Percentiles rank a stretch among this genome's conserved stretches.
These are phyloP conservation scores for Stegophylla sp. DNA, from an alignment of 2,888 invertebrate genomes.

Conservation along the genomic window DNA sequence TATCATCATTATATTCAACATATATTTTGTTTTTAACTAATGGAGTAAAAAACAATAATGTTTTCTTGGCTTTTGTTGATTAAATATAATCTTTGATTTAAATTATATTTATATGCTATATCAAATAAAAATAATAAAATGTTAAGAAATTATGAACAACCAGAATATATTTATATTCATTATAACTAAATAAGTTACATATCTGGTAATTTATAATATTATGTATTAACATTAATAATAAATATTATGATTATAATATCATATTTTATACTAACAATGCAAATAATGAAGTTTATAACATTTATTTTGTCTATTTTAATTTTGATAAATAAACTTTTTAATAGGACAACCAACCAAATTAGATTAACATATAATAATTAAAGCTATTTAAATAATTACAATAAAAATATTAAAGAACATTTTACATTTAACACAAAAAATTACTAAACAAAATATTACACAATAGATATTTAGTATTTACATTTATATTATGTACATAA, in stretches of 20 bases:
- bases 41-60: not conserved
- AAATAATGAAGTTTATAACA: too few relatives aligned
- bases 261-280: too few relatives aligned
- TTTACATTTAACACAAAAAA: not conserved
- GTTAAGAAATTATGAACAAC: too few relatives aligned
- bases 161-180: too few relatives aligned
- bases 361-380: conserved; percentile 14
- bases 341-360: not conserved
- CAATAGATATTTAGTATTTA: not conserved
- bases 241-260: not conserved
- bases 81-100: too few relatives aligned
- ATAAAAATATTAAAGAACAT: not conserved
- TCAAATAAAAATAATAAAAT: too few relatives aligned
- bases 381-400: conserved; percentile 3
- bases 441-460: conserved; percentile 17
- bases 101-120: too few relatives aligned
- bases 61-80: not conserved
- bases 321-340: not conserved
- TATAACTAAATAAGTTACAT: too few relatives aligned
- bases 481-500: not conserved
- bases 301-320: not conserved
- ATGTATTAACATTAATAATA: too few relatives aligned
- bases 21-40: not conserved
- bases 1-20: not conserved
- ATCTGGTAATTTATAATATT: too few relatives aligned